Percentiles rank a stretch among this genome's conserved stretches.
phyloP scores from a whole-genome alignment of 2,797 vertebrate genomes.

The Eulemur albifrons region DNA sequence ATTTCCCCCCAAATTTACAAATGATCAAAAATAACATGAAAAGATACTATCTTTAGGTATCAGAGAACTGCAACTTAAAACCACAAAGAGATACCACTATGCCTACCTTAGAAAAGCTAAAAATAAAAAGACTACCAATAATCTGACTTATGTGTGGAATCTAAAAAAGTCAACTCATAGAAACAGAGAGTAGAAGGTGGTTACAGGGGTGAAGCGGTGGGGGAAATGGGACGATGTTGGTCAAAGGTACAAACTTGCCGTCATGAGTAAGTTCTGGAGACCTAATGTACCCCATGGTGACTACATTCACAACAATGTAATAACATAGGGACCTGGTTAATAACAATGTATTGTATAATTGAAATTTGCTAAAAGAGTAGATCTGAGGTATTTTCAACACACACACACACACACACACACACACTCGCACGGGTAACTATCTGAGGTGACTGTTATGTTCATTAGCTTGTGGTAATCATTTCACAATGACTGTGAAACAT shows the following conservation, averaged over 20 bases:
- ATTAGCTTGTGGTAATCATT: not conserved
- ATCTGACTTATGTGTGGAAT: not conserved
- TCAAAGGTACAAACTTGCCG: not conserved
- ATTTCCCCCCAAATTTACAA: not conserved
- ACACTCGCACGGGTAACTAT: too few species aligned
- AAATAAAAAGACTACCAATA: not conserved
- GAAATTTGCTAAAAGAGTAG: not conserved
- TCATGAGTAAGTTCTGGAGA: not conserved
- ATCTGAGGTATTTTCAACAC: not conserved
- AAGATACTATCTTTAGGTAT: not conserved
- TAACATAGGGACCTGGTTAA: not conserved
- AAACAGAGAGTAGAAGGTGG: not conserved
- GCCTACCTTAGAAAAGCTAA: not conserved
- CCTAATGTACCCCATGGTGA: not conserved
- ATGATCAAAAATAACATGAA: not conserved
- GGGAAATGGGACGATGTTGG: too few species aligned
- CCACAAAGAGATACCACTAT: not conserved
- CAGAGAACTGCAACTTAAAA: constrained; percentile 34
- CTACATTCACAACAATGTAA: not conserved
- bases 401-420: not conserved
- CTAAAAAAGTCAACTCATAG: not conserved
- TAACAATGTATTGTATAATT: not conserved
- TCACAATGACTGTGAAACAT: not conserved
- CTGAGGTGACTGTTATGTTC: not conserved
- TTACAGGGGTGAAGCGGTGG: not conserved